Evolutionary conservation across 2,113 vertebrate species (phyloP), one percentile per base, ranked within the genome.

Genomic region (Trichomycterus rosablanca): DNA sequence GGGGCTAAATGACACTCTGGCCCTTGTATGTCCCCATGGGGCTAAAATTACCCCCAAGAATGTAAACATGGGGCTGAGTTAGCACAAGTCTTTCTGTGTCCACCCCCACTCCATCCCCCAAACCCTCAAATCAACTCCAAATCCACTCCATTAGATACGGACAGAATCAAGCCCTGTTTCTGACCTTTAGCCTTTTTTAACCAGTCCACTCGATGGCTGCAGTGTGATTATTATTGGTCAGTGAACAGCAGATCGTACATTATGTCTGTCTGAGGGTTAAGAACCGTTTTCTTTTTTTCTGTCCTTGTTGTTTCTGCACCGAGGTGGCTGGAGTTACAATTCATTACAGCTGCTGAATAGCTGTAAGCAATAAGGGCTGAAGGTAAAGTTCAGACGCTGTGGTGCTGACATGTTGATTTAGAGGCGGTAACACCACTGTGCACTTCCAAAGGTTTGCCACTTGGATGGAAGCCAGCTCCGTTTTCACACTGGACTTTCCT

Each of bases 331-430:
- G 24, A 39, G 32, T 49, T 48, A 49, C 63, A 67, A 76, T 80
- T 78, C 76, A 78, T 82, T 78, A 78, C 75, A 76, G 80, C 79
- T 75, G 78, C 60, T 73, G 74, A 74, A 77, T 80, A 74, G 76
- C 77, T 81, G 72, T 71, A 67, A 82, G 77, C 74, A 48, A 55
- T 77, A 63, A 72, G 78, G 78, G 69, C 71, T 78, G 76, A 71
- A 76, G 74, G 77, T 82, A 80, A 81, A 80, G 80, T 83, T 84
- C 80, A 80, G 75, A 75, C 71, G 76, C 74, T 73, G 42, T 35
- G 72, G 79, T 51, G 85, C 80, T 86, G 86, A 88, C 85, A 87
- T 85, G 84, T 86, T 86, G 83, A 87, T 86, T 86, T 87, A 86
- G 79, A 84, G 74, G 78, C 55, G 74, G 82, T 87, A 87, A 87